Conservation (phyloP, 2,888 invertebrate genomes). For the Clanis bilineata region DNA sequence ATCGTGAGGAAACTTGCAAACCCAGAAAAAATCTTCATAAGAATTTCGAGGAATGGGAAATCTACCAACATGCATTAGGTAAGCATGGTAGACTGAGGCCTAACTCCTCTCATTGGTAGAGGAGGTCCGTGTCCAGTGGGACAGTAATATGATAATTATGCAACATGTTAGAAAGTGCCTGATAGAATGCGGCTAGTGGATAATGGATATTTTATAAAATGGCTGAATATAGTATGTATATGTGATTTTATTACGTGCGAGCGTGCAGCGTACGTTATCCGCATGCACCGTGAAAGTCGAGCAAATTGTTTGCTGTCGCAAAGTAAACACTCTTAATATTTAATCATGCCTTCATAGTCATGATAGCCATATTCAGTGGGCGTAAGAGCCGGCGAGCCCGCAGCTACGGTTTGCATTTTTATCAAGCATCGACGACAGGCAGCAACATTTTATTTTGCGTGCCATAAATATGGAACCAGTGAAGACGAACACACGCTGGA, state of each 20-base stretch:
- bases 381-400: conserved; percentile 58
- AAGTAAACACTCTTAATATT: conserved; percentile 48
- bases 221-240: too few relatives aligned
- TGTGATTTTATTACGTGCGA: background rate
- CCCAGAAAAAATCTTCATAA: too few relatives aligned
- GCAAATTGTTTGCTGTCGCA: conserved; percentile 45
- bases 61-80: too few relatives aligned
- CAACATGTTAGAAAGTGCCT: background rate
- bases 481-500: conserved; percentile 62
- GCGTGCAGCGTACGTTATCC: background rate
- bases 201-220: background rate
- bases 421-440: conserved; percentile 72
- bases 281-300: conserved; percentile 30
- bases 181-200: background rate
- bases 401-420: conserved; percentile 79
- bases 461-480: conserved; percentile 77
- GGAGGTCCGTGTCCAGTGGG: too few relatives aligned
- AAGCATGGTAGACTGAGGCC: too few relatives aligned
- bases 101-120: too few relatives aligned
- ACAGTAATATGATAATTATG: too few relatives aligned
- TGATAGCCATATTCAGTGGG: conserved; percentile 65
- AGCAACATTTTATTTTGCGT: conserved; percentile 78
- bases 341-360: conserved; percentile 53
- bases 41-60: too few relatives aligned
- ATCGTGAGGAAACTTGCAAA: too few relatives aligned